Evolutionary conservation across 2,888 invertebrate genomes (phyloP), one percentile per base, ranked within the genome.

Genomic region (Antitype chi): DNA sequence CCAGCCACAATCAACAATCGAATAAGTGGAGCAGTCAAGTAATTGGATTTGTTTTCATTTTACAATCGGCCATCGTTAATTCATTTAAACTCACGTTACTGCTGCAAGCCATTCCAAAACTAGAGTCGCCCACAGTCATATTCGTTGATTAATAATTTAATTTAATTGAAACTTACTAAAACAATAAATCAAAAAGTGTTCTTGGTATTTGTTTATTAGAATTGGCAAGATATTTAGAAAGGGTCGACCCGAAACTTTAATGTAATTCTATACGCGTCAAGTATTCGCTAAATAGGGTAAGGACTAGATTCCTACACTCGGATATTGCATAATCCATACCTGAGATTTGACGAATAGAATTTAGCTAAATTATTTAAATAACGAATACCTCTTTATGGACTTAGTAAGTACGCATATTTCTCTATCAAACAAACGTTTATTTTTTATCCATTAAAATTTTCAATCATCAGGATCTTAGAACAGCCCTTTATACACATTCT

Each of bases 51-150:
- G 55, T 77, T 74, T 72, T 32, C 73, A 60, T 82, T 74, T 82
- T 70, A 77, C 59, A 77, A 69, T 74, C 55, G 43, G 32, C 13
- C 63, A 76, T 85, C 71, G 67, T 70, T 75, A 73, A 83, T 83
- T 76, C 38, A 74, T 82, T 83, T 66, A 57, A 74, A 55, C 71
- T 77, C 83, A 59, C 74, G 82, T 76, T 60, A 67, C 43, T 70
- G 78, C 82, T 85, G 59, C 73, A 64, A 87, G 87, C 87, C 70
- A 87, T 77, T 59, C 85, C 87, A 78, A 84, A 87, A 78, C 72
- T 73, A 70, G 85, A 55, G 71, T 60, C 74, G 82, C 84, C 86
- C 70, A 78, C 72, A 78, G 75, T 66, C 63, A 74, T 25, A 71
- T 78, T 62, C 11, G 38, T 72, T 85, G 84, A 84, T 84, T 78